Evolutionary conservation across 64 coral and sea anemone species (phyloP).

Genomic region (Astreopora myriophthalma): DNA sequence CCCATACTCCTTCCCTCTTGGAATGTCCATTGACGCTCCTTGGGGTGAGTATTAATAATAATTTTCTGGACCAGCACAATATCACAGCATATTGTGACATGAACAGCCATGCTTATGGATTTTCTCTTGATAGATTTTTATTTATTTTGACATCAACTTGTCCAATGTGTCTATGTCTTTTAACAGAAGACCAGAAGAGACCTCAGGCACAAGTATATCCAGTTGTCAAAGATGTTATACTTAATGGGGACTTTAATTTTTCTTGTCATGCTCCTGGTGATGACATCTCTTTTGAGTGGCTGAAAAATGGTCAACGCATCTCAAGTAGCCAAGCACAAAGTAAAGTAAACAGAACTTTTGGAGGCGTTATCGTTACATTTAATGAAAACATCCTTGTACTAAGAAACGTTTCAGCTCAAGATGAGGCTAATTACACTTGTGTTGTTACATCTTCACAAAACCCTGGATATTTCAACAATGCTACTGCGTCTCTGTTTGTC

Average conservation of each 20-base stretch:
- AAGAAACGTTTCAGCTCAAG: conserved; percentile 24
- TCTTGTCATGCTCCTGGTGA: conserved; percentile 75
- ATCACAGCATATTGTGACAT: no score
- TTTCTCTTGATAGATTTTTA: no score
- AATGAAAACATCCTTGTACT: conserved; percentile 63
- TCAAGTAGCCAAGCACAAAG: neutral
- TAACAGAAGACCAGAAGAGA: conserved; percentile 39
- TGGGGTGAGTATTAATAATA: no score
- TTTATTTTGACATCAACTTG: no score
- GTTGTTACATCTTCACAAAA: conserved; percentile 24
- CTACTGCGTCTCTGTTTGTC: conserved; percentile 49
- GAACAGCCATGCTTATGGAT: no score
- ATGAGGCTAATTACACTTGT: conserved; percentile 77
- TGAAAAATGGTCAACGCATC: conserved; percentile 54
- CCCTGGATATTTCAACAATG: conserved; percentile 27
- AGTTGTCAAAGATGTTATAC: conserved; percentile 13
- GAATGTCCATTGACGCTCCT: no score
- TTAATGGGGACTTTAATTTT: conserved; percentile 46
- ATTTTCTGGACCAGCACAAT: no score
- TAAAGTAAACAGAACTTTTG: neutral
- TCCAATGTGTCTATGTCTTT: neutral
- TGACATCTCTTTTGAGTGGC: conserved; percentile 54
- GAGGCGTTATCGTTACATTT: conserved; percentile 28
- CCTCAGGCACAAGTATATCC: conserved; percentile 74
- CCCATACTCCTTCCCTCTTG: no score